Base-by-base conservation (phyloP, 2,888 invertebrate genomes). In the Anthrax anthrax region DNA sequence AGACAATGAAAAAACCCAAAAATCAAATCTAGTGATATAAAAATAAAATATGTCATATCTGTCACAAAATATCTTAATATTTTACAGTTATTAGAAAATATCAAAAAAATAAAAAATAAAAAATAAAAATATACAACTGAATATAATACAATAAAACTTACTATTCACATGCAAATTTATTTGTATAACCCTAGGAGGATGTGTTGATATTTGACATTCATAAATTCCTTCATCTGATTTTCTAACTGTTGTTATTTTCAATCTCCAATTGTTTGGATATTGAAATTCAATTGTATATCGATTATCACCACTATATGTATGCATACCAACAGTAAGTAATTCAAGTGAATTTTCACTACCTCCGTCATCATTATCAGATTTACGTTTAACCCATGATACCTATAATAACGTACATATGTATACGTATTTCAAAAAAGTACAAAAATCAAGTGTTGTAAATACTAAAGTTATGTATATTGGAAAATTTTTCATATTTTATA, bases 321-420 rank as follows among this genome's bases (percentile, higher is more conserved):
- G 76, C 53, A 75, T 69, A 37, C 80, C 79, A 41, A 81, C 73
- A 2, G 82, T 82, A 13, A 82, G 67, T 44, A 82, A 63, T 58
- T 78, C 77, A 56, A 81, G 69, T 52, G 75, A 77, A 57, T 80
- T 75, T 50, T 76, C 74, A 34, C 76, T 77, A 45, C 58, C 62
- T 18, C n/a, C n/a, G 8, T 23, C 8, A 23, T 23, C 8, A 23
- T 23, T 23, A 8, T 8, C 23, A 23, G 75, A 72, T 48, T 77
- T 77, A 55, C 74, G 69, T 32, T 77, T 70, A 47, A 81, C 72
- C 82, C 82, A 82, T 19, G 81, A 80, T 48, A 82, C 81, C 81
- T 82, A 65, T 14, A 13, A 29, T 9, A 29, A 29, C 12, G 6
- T 9, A 29, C 6, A 29, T 29, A n/a, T n/a, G n/a, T n/a, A n/a